Evolutionary conservation across 2,797 vertebrate species (phyloP).

Genomic region (Hoplostethus mediterraneus): DNA sequence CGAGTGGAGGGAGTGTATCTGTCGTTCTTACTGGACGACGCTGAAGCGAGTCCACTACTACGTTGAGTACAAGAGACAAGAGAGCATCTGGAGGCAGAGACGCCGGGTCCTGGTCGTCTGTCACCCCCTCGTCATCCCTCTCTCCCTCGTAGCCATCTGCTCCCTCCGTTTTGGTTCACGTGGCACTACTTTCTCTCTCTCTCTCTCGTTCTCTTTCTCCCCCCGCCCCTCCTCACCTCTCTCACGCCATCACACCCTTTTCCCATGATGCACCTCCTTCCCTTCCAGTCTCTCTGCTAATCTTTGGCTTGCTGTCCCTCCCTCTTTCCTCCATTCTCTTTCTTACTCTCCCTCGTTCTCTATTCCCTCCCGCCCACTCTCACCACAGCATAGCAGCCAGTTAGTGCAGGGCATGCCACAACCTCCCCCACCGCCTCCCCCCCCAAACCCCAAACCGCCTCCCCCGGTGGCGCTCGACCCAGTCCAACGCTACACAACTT

Average conservation of each 20-base stretch:
- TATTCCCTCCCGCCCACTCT: neutral
- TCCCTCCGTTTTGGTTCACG: conserved; percentile 46
- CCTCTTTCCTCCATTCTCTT: conserved; percentile 9
- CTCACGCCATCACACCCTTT: conserved; percentile 34
- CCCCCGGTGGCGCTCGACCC: conserved; percentile 64
- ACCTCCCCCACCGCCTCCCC: conserved; percentile 3
- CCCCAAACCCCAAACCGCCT: neutral
- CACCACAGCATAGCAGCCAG: conserved; percentile 53
- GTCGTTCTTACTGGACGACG: too few relatives aligned
- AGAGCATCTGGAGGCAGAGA: conserved; percentile 56
- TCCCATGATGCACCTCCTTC: conserved; percentile 16
- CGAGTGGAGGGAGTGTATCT: too few relatives aligned
- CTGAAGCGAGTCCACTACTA: too few relatives aligned
- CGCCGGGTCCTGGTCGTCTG: conserved; percentile 53
- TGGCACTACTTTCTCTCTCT: conserved; percentile 7
- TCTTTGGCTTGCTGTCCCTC: neutral
- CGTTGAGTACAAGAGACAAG: conserved; percentile 10
- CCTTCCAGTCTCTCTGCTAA: neutral
- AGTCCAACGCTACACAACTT: conserved; percentile 57
- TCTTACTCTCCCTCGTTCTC: conserved; percentile 2
- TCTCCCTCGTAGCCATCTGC: conserved; percentile 64
- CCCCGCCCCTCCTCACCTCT: conserved; percentile 9
- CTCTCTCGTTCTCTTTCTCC: neutral
- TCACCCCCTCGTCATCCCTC: conserved; percentile 59
- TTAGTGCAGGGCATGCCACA: conserved; percentile 62